Evolutionary conservation across 2,888 invertebrate species (phyloP).

Genomic region (Ernsta delagoae): DNA sequence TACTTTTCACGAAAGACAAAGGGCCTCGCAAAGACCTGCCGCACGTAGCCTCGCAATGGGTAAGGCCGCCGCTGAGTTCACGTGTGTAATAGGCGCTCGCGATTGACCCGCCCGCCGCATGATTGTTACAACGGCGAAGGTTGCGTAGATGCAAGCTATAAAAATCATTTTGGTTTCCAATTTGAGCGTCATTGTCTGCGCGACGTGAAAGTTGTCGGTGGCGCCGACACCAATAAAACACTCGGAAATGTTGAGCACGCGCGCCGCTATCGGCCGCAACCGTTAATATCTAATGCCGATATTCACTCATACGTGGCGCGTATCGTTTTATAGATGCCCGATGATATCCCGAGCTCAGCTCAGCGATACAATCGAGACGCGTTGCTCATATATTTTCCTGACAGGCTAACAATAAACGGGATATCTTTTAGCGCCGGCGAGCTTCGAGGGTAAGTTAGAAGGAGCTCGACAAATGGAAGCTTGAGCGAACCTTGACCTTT

Average conservation of each 20-base stretch:
- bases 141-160: slow-evolving; percentile 63
- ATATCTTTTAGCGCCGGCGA: slow-evolving; percentile 68
- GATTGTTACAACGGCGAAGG: slow-evolving; percentile 55
- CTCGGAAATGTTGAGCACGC: slow-evolving; percentile 66
- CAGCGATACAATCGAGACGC: slow-evolving; percentile 66
- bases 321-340: slow-evolving; percentile 58
- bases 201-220: slow-evolving; percentile 80
- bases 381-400: slow-evolving; percentile 72
- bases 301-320: slow-evolving; percentile 58
- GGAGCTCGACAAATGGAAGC: slow-evolving; percentile 69
- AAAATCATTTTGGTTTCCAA: slow-evolving; percentile 79
- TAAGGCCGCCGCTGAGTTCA: no score
- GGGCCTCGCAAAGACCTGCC: no score
- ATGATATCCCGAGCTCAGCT: slow-evolving; percentile 62
- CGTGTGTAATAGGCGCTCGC: slow-evolving; percentile 63
- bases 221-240: slow-evolving; percentile 82
- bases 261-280: slow-evolving; percentile 39
- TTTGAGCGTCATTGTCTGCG: slow-evolving; percentile 80
- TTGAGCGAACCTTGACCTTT: no score
- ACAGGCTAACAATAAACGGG: slow-evolving; percentile 74
- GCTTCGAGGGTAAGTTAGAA: slow-evolving; percentile 50
- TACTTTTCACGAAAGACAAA: no score
- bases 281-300: slow-evolving; percentile 63
- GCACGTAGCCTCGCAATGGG: no score
- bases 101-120: slow-evolving; percentile 59